These are phyloP conservation scores for Ennomos quercinarius DNA, from an alignment of 2,888 invertebrate genomes.

Conservation along the genomic window DNA sequence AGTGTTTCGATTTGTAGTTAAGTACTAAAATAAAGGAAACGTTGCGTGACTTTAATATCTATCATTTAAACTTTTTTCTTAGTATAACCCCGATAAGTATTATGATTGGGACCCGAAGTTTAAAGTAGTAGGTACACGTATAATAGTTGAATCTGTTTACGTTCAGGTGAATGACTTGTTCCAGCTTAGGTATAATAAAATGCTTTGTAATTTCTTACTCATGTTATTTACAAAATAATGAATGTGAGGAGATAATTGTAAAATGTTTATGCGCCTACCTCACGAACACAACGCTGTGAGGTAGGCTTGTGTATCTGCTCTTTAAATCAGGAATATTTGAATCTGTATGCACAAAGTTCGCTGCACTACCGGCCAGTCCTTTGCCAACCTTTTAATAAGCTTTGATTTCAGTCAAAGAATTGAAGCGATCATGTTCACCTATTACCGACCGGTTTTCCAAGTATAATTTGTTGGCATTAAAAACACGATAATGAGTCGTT, in stretches of 20 bases:
- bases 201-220: constrained; percentile 21
- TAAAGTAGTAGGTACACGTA: too few species aligned
- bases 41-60: too few species aligned
- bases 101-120: too few species aligned
- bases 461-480: constrained; percentile 11
- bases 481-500: constrained; percentile 16
- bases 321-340: constrained; percentile 37
- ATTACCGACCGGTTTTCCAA: constrained; percentile 10
- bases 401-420: constrained; percentile 6
- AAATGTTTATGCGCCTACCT: constrained; percentile 22
- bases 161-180: too few species aligned
- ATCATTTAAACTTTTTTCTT: too few species aligned
- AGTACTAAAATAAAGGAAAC: too few species aligned
- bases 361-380: constrained; percentile 30
- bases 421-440: too few species aligned
- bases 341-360: constrained; percentile 37
- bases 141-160: too few species aligned
- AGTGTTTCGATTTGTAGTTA: too few species aligned
- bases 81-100: too few species aligned
- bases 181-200: background rate
- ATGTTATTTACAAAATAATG: background rate
- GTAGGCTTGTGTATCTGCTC: constrained; percentile 30
- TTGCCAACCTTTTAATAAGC: constrained; percentile 4
- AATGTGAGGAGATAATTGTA: too few species aligned
- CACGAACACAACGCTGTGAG: constrained; percentile 28